These are phyloP conservation scores for Oligia latruncula DNA, from an alignment of 2,888 invertebrate genomes.

Conservation along the genomic window DNA sequence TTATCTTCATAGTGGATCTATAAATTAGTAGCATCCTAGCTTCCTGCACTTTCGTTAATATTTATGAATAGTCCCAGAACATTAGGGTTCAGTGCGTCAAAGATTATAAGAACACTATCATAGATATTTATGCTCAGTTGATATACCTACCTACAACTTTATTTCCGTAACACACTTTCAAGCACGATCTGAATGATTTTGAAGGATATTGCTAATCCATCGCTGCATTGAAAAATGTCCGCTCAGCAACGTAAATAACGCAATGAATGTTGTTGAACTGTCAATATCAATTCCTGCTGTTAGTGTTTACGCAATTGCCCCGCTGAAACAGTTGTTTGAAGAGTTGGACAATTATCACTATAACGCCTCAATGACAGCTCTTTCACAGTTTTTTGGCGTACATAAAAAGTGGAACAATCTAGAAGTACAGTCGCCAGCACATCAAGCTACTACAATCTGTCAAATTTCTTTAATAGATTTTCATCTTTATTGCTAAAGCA, in stretches of 20 bases:
- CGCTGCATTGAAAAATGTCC: no score
- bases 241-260: background rate
- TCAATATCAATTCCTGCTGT: no score
- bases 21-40: constrained; percentile 10
- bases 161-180: no score
- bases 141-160: no score
- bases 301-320: no score
- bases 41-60: constrained; percentile 18
- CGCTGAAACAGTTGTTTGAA: background rate
- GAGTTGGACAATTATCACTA: no score
- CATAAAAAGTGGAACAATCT: background rate
- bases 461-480: no score
- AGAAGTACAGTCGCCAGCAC: no score
- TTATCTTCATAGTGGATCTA: constrained; percentile 1
- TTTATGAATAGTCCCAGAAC: background rate
- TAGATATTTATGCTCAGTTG: no score
- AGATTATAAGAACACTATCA: background rate
- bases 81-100: constrained; percentile 10
- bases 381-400: background rate
- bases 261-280: background rate
- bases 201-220: background rate
- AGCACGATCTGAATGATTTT: no score
- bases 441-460: no score
- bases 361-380: background rate
- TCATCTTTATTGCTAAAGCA: no score